phyloP scores from a whole-genome alignment of 2,888 invertebrate species.

The Matsumyia berberina region DNA sequence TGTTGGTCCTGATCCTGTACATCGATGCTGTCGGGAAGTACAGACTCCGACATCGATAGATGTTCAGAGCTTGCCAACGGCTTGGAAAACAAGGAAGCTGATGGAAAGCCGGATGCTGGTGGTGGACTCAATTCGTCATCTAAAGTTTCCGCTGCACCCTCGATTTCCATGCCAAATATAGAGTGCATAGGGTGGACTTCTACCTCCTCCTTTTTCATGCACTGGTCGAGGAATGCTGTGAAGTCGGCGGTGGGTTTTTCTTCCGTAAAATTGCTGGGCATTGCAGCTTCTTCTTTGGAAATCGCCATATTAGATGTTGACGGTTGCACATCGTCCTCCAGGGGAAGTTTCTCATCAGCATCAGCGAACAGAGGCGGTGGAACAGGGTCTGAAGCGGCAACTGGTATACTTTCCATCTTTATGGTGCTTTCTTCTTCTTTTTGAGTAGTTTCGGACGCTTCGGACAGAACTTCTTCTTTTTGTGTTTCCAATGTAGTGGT shows the following conservation, averaged over 20 bases:
- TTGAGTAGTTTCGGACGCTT: conserved; percentile 44
- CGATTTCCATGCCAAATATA: conserved; percentile 62
- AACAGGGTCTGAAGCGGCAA: conserved; percentile 20
- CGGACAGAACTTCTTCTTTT: conserved; percentile 15
- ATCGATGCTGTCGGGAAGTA: conserved; percentile 55
- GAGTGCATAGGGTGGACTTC: conserved; percentile 69
- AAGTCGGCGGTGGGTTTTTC: conserved; percentile 62
- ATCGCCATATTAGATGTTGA: conserved; percentile 41
- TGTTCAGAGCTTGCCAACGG: conserved; percentile 79
- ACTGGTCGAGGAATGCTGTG: conserved; percentile 60
- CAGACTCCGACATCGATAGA: conserved; percentile 78
- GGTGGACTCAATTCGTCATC: conserved; percentile 34
- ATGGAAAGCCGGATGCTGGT: conserved; percentile 56
- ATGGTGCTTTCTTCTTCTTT: conserved; percentile 37
- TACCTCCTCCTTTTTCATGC: conserved; percentile 68
- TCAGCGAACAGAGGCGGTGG: conserved; percentile 52
- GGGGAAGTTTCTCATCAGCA: conserved; percentile 58
- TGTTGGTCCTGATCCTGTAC: conserved; percentile 55
- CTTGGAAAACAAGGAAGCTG: conserved; percentile 78
- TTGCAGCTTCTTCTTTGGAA: not conserved
- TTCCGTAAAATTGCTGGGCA: not conserved
- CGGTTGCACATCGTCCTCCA: conserved; percentile 59
- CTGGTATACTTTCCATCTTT: conserved; percentile 43
- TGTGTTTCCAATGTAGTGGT: conserved; percentile 48
- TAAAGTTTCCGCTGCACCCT: conserved; percentile 24